Evolutionary conservation across 2,888 invertebrate species (phyloP), one percentile per base, ranked within the genome.

Genomic region (Bimastos eiseni): DNA sequence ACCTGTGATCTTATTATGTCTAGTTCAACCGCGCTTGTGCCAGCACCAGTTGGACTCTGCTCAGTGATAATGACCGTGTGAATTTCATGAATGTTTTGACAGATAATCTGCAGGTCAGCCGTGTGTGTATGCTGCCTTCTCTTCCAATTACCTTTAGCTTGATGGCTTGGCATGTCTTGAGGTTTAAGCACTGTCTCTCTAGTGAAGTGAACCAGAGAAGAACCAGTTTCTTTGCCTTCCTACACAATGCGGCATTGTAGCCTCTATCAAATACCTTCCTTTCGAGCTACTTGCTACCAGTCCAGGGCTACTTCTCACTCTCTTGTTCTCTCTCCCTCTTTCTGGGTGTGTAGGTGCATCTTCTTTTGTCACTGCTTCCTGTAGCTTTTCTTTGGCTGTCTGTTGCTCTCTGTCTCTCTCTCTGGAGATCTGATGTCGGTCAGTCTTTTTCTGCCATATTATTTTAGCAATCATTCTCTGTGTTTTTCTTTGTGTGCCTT

Each of bases 91-190:
- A 86, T 86, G 24, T 86, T 36, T 86, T 86, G 37, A 37, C 86
- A 36, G 24, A 34, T 36, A 86, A 86, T 36, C 86, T 86, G 34
- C 86, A 86, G 86, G 86, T 86, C 36, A 86, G 86, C 21, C 37
- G 0, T 86, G 86, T 24, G 24, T 86, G 86, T n/a, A n/a, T 30
- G 83, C 6, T 33, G 84, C 33, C 17, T n/a, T 33, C 49, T 11
- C 4, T 21, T 24, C n/a, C n/a, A n/a, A n/a, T 4, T 24, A 2
- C 49, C 49, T 49, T 49, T 24, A 24, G 24, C 24, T 24, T 49
- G 49, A 49, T 6, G 49, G n/a, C n/a, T n/a, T n/a, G n/a, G n/a
- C n/a, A n/a, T n/a, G n/a, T n/a, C n/a, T n/a, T n/a, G n/a, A n/a
- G n/a, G n/a, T n/a, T n/a, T n/a, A n/a, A n/a, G n/a, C n/a, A n/a